These are phyloP conservation scores for Dipodomys merriami DNA, from an alignment of 2,113 vertebrate genomes.

Conservation along the genomic window DNA sequence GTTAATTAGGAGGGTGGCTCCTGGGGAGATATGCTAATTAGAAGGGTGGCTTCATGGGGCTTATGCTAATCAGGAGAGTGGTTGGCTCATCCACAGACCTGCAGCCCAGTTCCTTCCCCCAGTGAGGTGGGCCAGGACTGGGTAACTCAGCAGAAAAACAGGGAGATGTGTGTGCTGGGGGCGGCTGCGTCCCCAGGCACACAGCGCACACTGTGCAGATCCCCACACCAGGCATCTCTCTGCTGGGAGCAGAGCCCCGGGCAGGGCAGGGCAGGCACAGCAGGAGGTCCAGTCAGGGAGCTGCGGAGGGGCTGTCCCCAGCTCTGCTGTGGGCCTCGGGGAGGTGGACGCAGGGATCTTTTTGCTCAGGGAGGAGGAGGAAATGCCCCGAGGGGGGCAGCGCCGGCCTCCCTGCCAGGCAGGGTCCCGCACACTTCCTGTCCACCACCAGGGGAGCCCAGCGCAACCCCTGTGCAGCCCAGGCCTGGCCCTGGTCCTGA, in stretches of 20 bases:
- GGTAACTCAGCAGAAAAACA: background rate
- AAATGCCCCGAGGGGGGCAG: background rate
- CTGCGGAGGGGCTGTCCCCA: background rate
- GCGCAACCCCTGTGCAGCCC: too few relatives aligned
- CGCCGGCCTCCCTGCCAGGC: background rate
- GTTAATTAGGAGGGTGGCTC: background rate
- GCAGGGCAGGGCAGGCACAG: background rate
- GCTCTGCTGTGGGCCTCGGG: background rate
- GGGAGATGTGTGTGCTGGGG: background rate
- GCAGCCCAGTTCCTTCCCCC: background rate
- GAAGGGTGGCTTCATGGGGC: background rate
- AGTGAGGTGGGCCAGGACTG: background rate
- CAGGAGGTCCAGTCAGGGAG: background rate
- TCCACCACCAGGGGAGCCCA: too few relatives aligned
- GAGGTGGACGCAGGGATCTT: background rate
- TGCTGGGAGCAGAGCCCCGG: background rate
- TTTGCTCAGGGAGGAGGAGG: background rate
- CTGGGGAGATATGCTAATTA: background rate
- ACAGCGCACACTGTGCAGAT: background rate
- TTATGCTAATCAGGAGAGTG: background rate
- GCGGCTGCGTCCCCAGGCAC: too few relatives aligned
- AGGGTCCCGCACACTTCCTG: background rate
- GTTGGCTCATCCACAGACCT: too few relatives aligned
- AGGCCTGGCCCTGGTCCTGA: too few relatives aligned
- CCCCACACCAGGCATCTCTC: background rate